phyloP scores from a whole-genome alignment of 2,888 invertebrate species.

The Panorpa germanica region DNA sequence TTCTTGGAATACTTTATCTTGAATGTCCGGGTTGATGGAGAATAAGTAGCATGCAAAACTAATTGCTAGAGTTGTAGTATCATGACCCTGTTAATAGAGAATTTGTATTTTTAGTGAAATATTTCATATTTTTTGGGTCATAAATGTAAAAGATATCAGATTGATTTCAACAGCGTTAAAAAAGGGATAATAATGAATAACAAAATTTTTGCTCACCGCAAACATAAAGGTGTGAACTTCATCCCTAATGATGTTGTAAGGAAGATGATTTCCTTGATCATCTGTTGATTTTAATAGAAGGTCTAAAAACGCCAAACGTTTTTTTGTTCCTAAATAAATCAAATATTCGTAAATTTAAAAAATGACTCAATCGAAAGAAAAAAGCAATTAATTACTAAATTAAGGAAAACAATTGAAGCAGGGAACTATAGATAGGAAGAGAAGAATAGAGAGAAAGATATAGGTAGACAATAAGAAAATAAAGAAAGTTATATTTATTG shows the following conservation, averaged over 20 bases:
- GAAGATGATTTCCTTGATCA: slow-evolving; percentile 43
- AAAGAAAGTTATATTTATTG: no score
- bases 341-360: no score
- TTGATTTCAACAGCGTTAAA: not conserved
- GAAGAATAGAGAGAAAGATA: no score
- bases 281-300: slow-evolving; percentile 71
- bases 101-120: not conserved
- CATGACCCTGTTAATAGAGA: slow-evolving; percentile 10
- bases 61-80: slow-evolving; percentile 12
- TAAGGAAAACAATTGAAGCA: no score
- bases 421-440: no score
- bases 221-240: slow-evolving; percentile 82
- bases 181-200: not conserved
- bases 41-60: slow-evolving; percentile 12
- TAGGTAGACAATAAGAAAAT: no score
- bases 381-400: no score
- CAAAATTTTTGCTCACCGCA: slow-evolving; percentile 42
- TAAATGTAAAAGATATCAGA: no score
- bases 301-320: slow-evolving; percentile 74
- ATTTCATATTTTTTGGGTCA: not conserved
- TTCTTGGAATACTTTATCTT: slow-evolving; percentile 11
- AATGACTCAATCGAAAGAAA: no score
- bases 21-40: slow-evolving; percentile 11
- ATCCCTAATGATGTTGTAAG: slow-evolving; percentile 65
- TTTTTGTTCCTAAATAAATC: slow-evolving; percentile 42